Evolutionary conservation across 1,140 invertebrate species (phyloP), one percentile per base, ranked within the genome.

Genomic region (Microplitis demolitor): DNA sequence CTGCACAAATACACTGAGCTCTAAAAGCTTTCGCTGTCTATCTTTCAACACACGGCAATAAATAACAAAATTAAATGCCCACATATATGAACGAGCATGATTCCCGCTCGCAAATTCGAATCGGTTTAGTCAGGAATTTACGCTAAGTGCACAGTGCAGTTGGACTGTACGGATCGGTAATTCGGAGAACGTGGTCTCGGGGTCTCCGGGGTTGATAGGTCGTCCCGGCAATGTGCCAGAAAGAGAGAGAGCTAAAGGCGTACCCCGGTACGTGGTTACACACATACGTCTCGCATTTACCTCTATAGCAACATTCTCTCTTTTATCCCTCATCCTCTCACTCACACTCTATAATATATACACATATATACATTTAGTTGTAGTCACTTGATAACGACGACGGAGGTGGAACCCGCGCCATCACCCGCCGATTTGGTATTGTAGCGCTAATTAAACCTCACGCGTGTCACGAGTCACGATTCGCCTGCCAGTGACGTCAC

Each of bases 391-490:
- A 13, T 53, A 11, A 11, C 11, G 6, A 13, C 66, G 16, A 66
- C 50, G 51, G 51, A 53, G 54, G 50, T 66, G 34, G 63, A 33
- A 39, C 45, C 16, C 60, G 61, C 54, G 64, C 51, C 39, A 45
- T 45, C 39, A 56, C 54, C 35, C 58, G 69, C 74, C 73, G 71
- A 80, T 82, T 84, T 77, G 78, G 80, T 78, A 82, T 83, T 83
- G 80, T 84, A 78, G 76, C 79, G 79, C 78, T 84, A 86, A 86
- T 86, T 86, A 86, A 86, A 84, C 78, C 74, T 77, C 72, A 77
- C 82, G 78, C 80, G 82, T 81, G 80, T 85, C 80, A 80, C 82
- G 74, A 85, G 78, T 82, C 81, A 79, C 79, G 80, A 78, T 73
- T 74, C 16, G 45, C 60, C 35, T 64, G 13, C 45, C 72, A 67